Evolutionary conservation across 2,797 vertebrate species (phyloP), one percentile per base, ranked within the genome.

Genomic region (Nasua narica): DNA sequence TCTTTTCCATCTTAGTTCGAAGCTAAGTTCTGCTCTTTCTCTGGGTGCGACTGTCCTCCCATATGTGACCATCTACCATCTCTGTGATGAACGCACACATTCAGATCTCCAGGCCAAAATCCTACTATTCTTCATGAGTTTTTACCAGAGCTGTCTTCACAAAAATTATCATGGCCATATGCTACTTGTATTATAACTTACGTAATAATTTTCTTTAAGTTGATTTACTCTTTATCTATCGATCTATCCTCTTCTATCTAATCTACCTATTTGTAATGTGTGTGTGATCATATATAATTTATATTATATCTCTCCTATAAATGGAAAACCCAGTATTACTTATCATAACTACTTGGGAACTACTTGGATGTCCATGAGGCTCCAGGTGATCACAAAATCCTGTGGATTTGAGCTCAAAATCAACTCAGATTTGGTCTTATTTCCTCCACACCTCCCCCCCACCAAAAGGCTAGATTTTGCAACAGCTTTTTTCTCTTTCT

Each of bases 171-270:
- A 69, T 16, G 10, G 14, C 1, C 15, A 15, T 7, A 27, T 65
- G 9, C 2, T 11, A 35, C 0, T 7, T 60, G 7, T 62, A 6
- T 58, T 60, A 67, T 10, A 62, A 76, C 2, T 81, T 58, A 77
- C 18, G 29, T 72, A 46, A 40, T 58, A 58, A 50, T 79, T 90
- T 82, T 56, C 25, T 89, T 92, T 84, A 70, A 74, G 25, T 76
- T 21, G n/a, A 54, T 15, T 67, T 48, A 32, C 23, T 93, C 6
- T 70, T 50, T 65, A 9, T 29, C 8, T 40, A 23, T 21, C 9
- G 48, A 23, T 21, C 40, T 43, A 23, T 72, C 70, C 18, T 32
- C 67, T 70, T 1, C 13, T 70, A 25, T 40, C 69, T 72, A 72
- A 21, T 56, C 65, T 35, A 67, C 29, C 65, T 69, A 69, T 25